Conservation (phyloP, 1,140 invertebrate genomes). For the Lasaia peninsularis region DNA sequence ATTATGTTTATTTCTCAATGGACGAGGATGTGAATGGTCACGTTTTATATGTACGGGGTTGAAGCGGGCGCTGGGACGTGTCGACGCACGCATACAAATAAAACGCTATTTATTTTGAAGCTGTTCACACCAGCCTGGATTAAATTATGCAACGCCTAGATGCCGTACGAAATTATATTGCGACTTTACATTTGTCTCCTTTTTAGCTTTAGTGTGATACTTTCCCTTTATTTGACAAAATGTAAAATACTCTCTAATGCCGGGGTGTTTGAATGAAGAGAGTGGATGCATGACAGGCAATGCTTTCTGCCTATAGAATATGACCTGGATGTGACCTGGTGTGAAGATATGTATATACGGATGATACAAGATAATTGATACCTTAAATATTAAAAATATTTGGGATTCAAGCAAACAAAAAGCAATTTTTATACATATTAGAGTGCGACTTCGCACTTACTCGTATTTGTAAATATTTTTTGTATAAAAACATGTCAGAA, state of each 20-base stretch:
- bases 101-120: slow-evolving; percentile 35
- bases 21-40: slow-evolving; percentile 55
- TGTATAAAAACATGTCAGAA: too few relatives aligned
- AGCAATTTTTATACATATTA: too few relatives aligned
- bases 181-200: slow-evolving; percentile 32
- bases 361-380: too few relatives aligned
- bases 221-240: slow-evolving; percentile 4
- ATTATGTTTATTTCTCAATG: slow-evolving; percentile 59
- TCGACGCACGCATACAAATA: slow-evolving; percentile 50
- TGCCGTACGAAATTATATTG: slow-evolving; percentile 50
- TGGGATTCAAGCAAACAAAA: too few relatives aligned
- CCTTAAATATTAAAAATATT: too few relatives aligned
- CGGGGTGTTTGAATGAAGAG: too few relatives aligned
- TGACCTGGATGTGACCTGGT: too few relatives aligned
- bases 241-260: too few relatives aligned
- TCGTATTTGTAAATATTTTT: too few relatives aligned
- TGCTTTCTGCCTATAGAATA: neutral
- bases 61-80: slow-evolving; percentile 50
- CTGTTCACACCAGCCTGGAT: slow-evolving; percentile 41
- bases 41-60: slow-evolving; percentile 61
- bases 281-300: neutral
- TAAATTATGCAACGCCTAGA: slow-evolving; percentile 50
- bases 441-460: too few relatives aligned
- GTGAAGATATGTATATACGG: too few relatives aligned
- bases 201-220: slow-evolving; percentile 10